Conservation (phyloP, 1,140 invertebrate genomes). For the Lepidurus apus region DNA sequence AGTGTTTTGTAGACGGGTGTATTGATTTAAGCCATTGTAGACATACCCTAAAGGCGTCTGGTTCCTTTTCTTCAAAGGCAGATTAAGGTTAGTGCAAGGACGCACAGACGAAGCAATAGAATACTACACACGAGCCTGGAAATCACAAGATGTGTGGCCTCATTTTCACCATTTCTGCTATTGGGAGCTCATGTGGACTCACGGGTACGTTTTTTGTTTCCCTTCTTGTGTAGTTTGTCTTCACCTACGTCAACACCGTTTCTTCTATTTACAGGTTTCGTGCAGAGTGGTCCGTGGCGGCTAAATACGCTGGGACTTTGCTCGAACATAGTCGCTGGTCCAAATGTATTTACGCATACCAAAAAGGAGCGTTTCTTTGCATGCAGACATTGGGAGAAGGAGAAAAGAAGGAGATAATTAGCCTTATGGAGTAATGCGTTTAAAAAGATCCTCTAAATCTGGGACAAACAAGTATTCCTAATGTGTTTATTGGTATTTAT, state of each 20-base stretch:
- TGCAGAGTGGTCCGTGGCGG: slow-evolving; percentile 63
- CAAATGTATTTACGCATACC: slow-evolving; percentile 81
- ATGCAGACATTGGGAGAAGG: slow-evolving; percentile 57
- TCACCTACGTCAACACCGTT: neutral
- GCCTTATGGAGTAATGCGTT: slow-evolving; percentile 54
- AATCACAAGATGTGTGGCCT: slow-evolving; percentile 77
- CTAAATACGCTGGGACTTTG: slow-evolving; percentile 64
- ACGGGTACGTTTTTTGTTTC: slow-evolving; percentile 54
- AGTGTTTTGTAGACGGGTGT: neutral
- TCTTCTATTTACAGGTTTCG: slow-evolving; percentile 47
- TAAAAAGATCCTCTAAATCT: slow-evolving; percentile 21
- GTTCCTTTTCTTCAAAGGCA: slow-evolving; percentile 85
- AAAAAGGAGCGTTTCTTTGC: slow-evolving; percentile 72
- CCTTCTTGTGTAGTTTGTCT: neutral
- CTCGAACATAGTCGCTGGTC: slow-evolving; percentile 83
- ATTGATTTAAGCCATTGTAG: slow-evolving; percentile 41
- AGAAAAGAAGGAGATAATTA: slow-evolving; percentile 49
- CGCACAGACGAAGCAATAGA: slow-evolving; percentile 66
- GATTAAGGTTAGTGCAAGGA: slow-evolving; percentile 74
- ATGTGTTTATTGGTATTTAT: slow-evolving; percentile 38
- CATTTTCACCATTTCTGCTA: slow-evolving; percentile 93
- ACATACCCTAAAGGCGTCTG: slow-evolving; percentile 78
- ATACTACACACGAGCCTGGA: slow-evolving; percentile 77
- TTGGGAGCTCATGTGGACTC: slow-evolving; percentile 92
- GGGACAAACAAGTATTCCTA: neutral